A percentile compares a stretch with the other conserved stretches of the same genome.
These are phyloP conservation scores for Rhabdophis nuchalis DNA, from an alignment of 2,797 vertebrate species.

Conservation along the genomic window DNA sequence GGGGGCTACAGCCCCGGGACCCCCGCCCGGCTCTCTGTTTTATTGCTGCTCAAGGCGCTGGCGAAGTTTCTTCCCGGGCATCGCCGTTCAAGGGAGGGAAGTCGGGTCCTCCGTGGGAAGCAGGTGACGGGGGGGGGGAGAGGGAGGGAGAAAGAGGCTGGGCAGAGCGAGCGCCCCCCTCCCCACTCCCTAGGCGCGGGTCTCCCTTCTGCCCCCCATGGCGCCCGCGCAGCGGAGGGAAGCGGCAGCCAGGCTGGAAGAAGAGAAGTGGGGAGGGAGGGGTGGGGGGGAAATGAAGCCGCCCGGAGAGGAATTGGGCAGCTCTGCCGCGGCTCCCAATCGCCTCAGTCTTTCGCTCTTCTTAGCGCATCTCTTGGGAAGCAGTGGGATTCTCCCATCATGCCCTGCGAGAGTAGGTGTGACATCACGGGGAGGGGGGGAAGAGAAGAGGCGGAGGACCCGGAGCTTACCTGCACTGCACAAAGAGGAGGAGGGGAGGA, in stretches of 20 bases:
- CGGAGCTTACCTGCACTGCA: slow-evolving; percentile 57
- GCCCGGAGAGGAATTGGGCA: not conserved
- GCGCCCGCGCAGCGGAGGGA: slow-evolving; percentile 19
- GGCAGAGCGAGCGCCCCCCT: too few relatives aligned
- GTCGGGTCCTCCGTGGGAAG: too few relatives aligned
- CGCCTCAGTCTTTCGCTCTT: slow-evolving; percentile 66
- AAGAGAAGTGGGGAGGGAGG: too few relatives aligned
- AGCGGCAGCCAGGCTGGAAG: too few relatives aligned
- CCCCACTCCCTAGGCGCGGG: not conserved
- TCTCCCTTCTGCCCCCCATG: not conserved
- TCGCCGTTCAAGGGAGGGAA: not conserved
- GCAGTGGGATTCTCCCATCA: slow-evolving; percentile 79
- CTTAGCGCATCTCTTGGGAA: slow-evolving; percentile 73
- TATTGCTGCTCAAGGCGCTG: not conserved
- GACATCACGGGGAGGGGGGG: slow-evolving; percentile 66
- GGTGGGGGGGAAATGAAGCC: not conserved
- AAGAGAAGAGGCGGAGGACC: not conserved
- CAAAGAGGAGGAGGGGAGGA: slow-evolving; percentile 41
- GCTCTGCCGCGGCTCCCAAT: slow-evolving; percentile 59
- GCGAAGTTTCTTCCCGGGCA: slow-evolving; percentile 4
- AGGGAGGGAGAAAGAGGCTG: not conserved
- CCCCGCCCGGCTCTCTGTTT: not conserved
- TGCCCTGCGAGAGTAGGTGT: slow-evolving; percentile 68
- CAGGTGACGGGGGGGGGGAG: not conserved
- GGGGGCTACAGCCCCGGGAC: not conserved